These are phyloP conservation scores for Caenorhabditis sp. DNA, from an alignment of 2,888 invertebrate genomes.

Conservation along the genomic window DNA sequence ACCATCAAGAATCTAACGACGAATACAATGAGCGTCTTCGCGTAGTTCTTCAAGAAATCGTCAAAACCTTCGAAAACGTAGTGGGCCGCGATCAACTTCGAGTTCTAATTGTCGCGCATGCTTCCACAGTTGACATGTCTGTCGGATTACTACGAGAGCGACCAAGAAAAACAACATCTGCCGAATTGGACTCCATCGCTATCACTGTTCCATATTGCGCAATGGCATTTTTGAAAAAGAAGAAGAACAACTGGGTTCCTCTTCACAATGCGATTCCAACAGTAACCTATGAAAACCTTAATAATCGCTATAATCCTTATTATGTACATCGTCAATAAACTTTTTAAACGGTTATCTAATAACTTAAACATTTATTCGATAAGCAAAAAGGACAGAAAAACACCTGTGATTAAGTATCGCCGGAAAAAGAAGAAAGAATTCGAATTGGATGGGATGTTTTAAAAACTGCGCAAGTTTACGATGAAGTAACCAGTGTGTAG, in stretches of 20 bases:
- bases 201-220: slow-evolving; percentile 49
- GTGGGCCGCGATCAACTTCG: slow-evolving; percentile 10
- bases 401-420: not conserved
- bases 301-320: slow-evolving; percentile 29
- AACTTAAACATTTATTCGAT: slow-evolving; percentile 16
- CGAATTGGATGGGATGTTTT: slow-evolving; percentile 1
- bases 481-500: slow-evolving; percentile 67
- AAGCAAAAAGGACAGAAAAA: not conserved
- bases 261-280: slow-evolving; percentile 36
- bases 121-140: slow-evolving; percentile 65
- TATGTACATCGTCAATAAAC: slow-evolving; percentile 39
- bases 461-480: not conserved
- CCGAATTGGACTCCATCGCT: slow-evolving; percentile 45
- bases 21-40: slow-evolving; percentile 52
- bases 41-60: slow-evolving; percentile 34
- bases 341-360: not conserved
- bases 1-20: slow-evolving; percentile 37
- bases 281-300: slow-evolving; percentile 37
- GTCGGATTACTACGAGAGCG: slow-evolving; percentile 48
- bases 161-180: slow-evolving; percentile 31
- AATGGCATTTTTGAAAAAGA: slow-evolving; percentile 39
- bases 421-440: slow-evolving; percentile 73
- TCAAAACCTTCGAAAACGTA: slow-evolving; percentile 15
- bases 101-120: slow-evolving; percentile 56
- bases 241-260: slow-evolving; percentile 31